phyloP scores from a whole-genome alignment of 2,888 invertebrate species.

The Limnephilus lunatus region DNA sequence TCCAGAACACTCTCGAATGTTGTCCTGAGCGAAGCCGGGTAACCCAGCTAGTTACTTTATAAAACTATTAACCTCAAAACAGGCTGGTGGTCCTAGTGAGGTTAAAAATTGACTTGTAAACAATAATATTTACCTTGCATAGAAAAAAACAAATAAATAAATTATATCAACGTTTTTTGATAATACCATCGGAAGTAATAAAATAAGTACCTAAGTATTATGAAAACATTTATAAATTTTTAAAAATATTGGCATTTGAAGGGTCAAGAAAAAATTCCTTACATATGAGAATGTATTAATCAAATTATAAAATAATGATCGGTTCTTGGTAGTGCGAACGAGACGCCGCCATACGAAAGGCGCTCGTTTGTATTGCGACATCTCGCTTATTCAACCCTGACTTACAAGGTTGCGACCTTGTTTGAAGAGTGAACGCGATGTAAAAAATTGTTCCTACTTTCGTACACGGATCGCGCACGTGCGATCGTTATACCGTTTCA shows the following conservation, averaged over 20 bases:
- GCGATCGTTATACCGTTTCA: slow-evolving; percentile 16
- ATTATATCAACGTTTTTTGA: too few species aligned
- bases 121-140: too few species aligned
- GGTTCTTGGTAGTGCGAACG: slow-evolving; percentile 41
- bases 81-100: too few species aligned
- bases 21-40: too few species aligned
- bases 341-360: slow-evolving; percentile 50
- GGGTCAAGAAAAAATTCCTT: neutral
- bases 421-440: slow-evolving; percentile 57
- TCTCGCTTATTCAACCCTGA: slow-evolving; percentile 58
- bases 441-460: slow-evolving; percentile 34
- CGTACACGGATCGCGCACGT: neutral
- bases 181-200: neutral
- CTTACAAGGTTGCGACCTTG: slow-evolving; percentile 61
- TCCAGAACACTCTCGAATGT: too few species aligned
- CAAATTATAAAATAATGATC: slow-evolving; percentile 9
- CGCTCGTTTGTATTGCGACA: slow-evolving; percentile 49
- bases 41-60: too few species aligned
- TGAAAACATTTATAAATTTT: neutral
- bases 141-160: too few species aligned
- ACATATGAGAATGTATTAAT: neutral
- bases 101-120: too few species aligned
- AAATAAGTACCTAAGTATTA: neutral
- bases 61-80: too few species aligned
- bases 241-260: neutral